Evolutionary conservation across 2,888 invertebrate genomes (phyloP).

Genomic region (Athalia circularis): DNA sequence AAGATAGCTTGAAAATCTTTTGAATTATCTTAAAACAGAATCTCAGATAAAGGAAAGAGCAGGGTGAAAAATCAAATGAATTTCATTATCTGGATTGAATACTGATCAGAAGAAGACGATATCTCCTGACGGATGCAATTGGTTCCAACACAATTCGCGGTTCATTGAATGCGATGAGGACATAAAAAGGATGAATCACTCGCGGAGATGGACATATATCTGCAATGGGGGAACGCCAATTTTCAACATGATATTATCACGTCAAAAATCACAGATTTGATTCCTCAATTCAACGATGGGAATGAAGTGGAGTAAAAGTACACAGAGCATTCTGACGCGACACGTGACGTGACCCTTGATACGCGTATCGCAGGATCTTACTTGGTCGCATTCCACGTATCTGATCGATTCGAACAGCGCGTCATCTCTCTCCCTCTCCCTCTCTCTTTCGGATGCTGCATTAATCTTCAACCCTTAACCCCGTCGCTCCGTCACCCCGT

Average conservation of each 20-base stretch:
- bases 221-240: slow-evolving; percentile 1
- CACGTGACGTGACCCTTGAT: slow-evolving; percentile 44
- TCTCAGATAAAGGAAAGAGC: too few relatives aligned
- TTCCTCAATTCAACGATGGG: not conserved
- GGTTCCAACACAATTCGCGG: too few relatives aligned
- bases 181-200: slow-evolving; percentile 10
- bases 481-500: slow-evolving; percentile 17
- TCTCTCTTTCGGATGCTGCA: not conserved
- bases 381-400: slow-evolving; percentile 32
- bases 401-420: slow-evolving; percentile 40
- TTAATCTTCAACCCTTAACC: slow-evolving; percentile 29
- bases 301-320: slow-evolving; percentile 7
- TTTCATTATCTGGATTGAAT: too few relatives aligned
- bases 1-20: too few relatives aligned
- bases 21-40: too few relatives aligned
- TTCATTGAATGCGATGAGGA: too few relatives aligned
- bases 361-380: slow-evolving; percentile 42
- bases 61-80: too few relatives aligned
- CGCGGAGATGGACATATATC: not conserved
- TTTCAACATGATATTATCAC: not conserved
- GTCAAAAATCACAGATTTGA: slow-evolving; percentile 17
- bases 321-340: slow-evolving; percentile 20
- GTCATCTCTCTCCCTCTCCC: slow-evolving; percentile 21
- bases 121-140: too few relatives aligned
- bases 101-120: too few relatives aligned